Base-by-base conservation (phyloP, 2,797 vertebrate genomes). In the Gymnoscopelus microlampas region DNA sequence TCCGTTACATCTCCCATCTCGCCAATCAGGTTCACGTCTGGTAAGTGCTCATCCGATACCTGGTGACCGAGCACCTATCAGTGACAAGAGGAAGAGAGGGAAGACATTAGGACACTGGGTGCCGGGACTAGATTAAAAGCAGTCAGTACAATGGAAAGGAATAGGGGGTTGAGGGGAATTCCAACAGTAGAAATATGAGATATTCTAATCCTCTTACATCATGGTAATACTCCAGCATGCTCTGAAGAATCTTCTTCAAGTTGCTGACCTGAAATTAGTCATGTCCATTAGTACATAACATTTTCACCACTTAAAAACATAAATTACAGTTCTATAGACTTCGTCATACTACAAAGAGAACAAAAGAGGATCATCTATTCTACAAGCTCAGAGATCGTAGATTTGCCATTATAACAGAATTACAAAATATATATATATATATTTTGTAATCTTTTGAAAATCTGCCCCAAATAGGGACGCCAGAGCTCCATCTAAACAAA, bases 231-330 rank as follows among this genome's bases (percentile, higher is more conserved):
- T 96, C 95, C 90, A 96, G 77, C 78, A 96, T 85, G 73, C 95
- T 96, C 90, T 94, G 95, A 3, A 98, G 92, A 63, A 97, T 94
- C 77, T 92, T 95, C 85, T 96, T 96, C 82, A 98, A 88, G 85
- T 97, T 98, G 94, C 91, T 95, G 81, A 96, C 94, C 96, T 97
- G 78, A 66, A 75, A 44, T 44, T 9, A 44, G 39, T 44, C 39
- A 44, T 10, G 9, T 44, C 39, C 39, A 44, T 44, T 44, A 44
- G 39, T 44, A 44, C 32, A 6, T 35, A 35, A 35, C 5, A 35
- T 35, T 5, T 35, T 35, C 32, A 35, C 32, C 32, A 32, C 19
- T 19, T 19, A 19, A 19, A 19, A 19, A 19, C 19, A 19, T 19
- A 19, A 19, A 19, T 19, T 19, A 19, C 19, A 19, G 4, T 6